phyloP scores from a whole-genome alignment of 1,140 invertebrate species.

The Leptoteleia sp. region DNA sequence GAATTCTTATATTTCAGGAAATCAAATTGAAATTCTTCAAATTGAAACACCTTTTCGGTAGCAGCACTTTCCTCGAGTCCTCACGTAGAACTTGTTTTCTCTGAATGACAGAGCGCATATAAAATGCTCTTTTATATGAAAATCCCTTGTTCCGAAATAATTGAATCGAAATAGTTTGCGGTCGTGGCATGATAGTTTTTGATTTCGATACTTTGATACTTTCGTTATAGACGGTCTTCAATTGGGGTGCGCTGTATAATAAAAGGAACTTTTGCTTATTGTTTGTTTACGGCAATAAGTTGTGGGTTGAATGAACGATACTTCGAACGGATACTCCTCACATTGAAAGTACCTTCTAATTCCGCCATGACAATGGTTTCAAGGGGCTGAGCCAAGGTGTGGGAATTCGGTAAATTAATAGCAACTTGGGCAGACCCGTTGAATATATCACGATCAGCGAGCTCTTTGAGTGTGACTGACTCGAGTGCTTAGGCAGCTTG shows the following conservation, averaged over 20 bases:
- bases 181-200: conserved; percentile 1
- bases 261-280: conserved; percentile 31
- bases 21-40: conserved; percentile 8
- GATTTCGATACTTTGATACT: conserved; percentile 1
- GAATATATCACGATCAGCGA: conserved; percentile 61
- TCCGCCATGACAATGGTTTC: conserved; percentile 45
- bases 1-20: conserved; percentile 7
- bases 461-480: conserved; percentile 61
- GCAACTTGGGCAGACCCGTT: conserved; percentile 49
- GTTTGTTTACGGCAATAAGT: conserved; percentile 46
- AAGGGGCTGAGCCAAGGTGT: conserved; percentile 39
- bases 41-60: too few relatives aligned
- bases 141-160: conserved; percentile 1
- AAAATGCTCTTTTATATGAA: background rate
- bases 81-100: too few relatives aligned
- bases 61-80: too few relatives aligned
- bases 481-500: conserved; percentile 58
- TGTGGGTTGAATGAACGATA: conserved; percentile 41
- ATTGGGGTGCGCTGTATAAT: too few relatives aligned
- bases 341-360: conserved; percentile 46
- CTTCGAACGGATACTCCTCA: conserved; percentile 37
- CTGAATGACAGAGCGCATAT: background rate
- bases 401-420: conserved; percentile 65
- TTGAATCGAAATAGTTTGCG: conserved; percentile 1
- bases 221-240: conserved; percentile 3